Conservation (phyloP, 2,797 vertebrate genomes). For the Arnoldichthys spilopterus region DNA sequence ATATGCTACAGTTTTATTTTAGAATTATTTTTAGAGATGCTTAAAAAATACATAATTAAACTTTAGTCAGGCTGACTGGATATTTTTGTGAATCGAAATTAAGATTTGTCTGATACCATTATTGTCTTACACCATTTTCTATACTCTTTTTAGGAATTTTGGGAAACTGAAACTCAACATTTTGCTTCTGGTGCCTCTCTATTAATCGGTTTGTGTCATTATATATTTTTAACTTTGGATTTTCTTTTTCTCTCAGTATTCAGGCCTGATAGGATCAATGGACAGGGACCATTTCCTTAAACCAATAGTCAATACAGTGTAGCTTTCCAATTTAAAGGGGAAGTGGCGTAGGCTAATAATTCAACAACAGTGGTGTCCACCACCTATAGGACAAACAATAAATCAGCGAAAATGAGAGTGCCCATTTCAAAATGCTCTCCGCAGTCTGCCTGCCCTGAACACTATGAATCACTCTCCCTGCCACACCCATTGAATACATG, state of each 20-base stretch:
- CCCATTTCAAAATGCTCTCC: constrained; percentile 37
- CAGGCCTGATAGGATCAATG: constrained; percentile 20
- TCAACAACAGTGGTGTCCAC: constrained; percentile 27
- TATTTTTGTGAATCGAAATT: background rate
- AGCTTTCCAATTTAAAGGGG: constrained; percentile 34
- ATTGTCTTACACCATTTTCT: too few relatives aligned
- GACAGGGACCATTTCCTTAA: constrained; percentile 20
- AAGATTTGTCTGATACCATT: too few relatives aligned
- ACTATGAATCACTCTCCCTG: constrained; percentile 65
- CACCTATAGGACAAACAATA: constrained; percentile 41
- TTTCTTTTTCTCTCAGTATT: background rate
- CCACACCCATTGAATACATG: constrained; percentile 69
- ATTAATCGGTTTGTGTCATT: background rate
- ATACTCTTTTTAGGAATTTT: too few relatives aligned
- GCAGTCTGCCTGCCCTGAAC: constrained; percentile 13
- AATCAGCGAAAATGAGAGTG: constrained; percentile 47
- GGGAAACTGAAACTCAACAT: background rate
- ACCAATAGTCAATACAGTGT: constrained; percentile 34
- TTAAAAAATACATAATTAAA: too few relatives aligned
- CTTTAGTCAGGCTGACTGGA: too few relatives aligned
- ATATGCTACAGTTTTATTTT: too few relatives aligned
- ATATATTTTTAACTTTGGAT: background rate
- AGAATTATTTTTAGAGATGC: too few relatives aligned
- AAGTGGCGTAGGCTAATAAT: constrained; percentile 32
- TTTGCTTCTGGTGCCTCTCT: background rate